Base-by-base conservation (phyloP, 2,888 invertebrate species). In the Odiellus spinosus region DNA sequence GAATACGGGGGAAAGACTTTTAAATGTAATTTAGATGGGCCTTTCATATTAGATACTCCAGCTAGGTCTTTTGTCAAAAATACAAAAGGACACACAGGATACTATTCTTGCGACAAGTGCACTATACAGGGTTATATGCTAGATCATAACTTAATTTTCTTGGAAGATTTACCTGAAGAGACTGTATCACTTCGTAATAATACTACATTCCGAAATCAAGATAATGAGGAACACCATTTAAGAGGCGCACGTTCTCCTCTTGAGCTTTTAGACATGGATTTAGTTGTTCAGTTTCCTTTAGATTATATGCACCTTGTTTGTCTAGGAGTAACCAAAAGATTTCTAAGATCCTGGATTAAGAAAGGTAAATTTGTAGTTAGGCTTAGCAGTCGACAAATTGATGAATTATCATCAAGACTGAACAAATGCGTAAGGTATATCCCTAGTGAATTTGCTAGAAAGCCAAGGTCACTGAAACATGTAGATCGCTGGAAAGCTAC, bases 271-370 rank as follows among this genome's bases (percentile, higher is more conserved):
- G 15, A 48, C 17, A 38, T 59, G 42, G 53, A 56, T 2, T 44
- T 56, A 49, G 51, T 59, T n/a, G 26, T 49, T 12, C 50, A 55
- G 36, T 56, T 62, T 52, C 56, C 58, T 8, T 36, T 61, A 8
- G 61, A 63, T 47, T 59, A 58, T 40, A 62, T 63, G 62, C 61
- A 63, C 46, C 51, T 58, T 6, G 55, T 59, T 3, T 60, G 59
- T 42, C 43, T 60, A 11, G 62, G 62, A 44, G 58, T 61, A 4
- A 44, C 50, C 42, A 47, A 47, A 40, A 55, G 55, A 46, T 36
- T 56, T 15, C 39, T 56, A 10, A n/a, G 15, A 11, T 20, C 48
- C 10, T 57, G 55, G 56, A 26, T 48, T 10, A 41, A 46, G 14
- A 32, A 26, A n/a, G 32, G 14, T 6, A 10, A 26, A 12, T 26